Percentiles rank a stretch among this genome's conserved stretches.
phyloP scores from a whole-genome alignment of 2,113 vertebrate species.

The Calyptommatus sinebrachiatus region DNA sequence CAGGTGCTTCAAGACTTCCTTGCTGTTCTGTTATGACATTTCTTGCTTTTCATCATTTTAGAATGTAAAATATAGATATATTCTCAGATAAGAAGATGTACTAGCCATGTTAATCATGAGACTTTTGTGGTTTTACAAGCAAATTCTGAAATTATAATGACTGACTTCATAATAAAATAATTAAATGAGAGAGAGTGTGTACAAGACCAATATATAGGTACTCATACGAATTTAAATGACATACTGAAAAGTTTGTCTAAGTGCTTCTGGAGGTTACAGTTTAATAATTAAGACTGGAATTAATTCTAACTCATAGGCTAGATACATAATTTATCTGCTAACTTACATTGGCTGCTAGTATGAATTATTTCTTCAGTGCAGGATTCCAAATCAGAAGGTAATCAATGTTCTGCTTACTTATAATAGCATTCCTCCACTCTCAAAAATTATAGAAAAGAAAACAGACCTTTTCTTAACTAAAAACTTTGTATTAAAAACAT shows the following conservation, averaged over 20 bases:
- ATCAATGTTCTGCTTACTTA: not conserved
- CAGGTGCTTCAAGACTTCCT: no score
- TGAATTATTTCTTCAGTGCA: slow-evolving; percentile 2
- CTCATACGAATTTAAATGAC: not conserved
- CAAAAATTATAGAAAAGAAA: not conserved
- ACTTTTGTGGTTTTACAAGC: not conserved
- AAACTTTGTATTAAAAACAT: no score
- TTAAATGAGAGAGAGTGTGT: not conserved
- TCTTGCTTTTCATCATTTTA: not conserved
- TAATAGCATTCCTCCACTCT: not conserved
- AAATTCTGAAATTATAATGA: no score
- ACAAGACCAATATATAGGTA: not conserved
- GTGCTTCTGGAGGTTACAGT: not conserved
- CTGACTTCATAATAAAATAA: no score
- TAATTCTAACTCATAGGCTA: not conserved
- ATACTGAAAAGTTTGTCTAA: not conserved
- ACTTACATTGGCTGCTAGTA: slow-evolving; percentile 1
- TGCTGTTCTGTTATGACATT: no score
- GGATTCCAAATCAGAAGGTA: not conserved
- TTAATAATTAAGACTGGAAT: slow-evolving; percentile 18
- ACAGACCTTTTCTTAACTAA: not conserved
- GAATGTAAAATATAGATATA: no score
- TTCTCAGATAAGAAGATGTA: not conserved
- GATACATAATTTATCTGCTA: slow-evolving; percentile 10
- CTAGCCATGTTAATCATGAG: not conserved